Evolutionary conservation across 2,113 vertebrate genomes (phyloP).

Genomic region (Callithrix jacchus): DNA sequence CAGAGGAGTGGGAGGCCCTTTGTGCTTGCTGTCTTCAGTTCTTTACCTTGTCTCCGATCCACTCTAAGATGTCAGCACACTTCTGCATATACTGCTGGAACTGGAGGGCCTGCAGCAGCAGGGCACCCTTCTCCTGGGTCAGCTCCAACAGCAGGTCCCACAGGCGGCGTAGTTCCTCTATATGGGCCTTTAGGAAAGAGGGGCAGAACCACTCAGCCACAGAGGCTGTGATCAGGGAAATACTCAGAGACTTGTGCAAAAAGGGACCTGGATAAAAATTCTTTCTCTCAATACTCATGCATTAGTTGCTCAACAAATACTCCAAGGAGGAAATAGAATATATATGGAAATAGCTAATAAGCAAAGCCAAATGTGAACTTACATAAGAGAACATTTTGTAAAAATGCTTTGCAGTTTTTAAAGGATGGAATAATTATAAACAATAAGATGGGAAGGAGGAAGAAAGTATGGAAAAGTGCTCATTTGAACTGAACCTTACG

Average conservation of each 20-base stretch:
- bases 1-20: not conserved
- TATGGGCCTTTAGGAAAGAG: slow-evolving; percentile 2
- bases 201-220: not conserved
- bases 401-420: not conserved
- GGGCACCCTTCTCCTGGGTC: slow-evolving; percentile 14
- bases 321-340: not conserved
- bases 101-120: slow-evolving; percentile 27
- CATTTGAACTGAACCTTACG: not conserved
- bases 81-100: slow-evolving; percentile 62
- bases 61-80: slow-evolving; percentile 74
- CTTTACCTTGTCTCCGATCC: slow-evolving; percentile 73
- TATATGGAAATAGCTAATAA: not conserved
- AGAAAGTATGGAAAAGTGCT: not conserved
- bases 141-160: slow-evolving; percentile 69
- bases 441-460: not conserved
- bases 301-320: not conserved
- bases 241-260: not conserved
- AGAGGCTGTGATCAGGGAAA: not conserved
- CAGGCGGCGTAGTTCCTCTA: slow-evolving; percentile 32
- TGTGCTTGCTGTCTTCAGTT: accelerated
- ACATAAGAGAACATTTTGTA: not conserved
- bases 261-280: not conserved
- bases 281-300: not conserved
- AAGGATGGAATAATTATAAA: not conserved
- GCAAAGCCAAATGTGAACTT: not conserved